These are phyloP conservation scores for Coracias cyanogaster DNA, from an alignment of 2,797 vertebrate genomes.

Conservation along the genomic window DNA sequence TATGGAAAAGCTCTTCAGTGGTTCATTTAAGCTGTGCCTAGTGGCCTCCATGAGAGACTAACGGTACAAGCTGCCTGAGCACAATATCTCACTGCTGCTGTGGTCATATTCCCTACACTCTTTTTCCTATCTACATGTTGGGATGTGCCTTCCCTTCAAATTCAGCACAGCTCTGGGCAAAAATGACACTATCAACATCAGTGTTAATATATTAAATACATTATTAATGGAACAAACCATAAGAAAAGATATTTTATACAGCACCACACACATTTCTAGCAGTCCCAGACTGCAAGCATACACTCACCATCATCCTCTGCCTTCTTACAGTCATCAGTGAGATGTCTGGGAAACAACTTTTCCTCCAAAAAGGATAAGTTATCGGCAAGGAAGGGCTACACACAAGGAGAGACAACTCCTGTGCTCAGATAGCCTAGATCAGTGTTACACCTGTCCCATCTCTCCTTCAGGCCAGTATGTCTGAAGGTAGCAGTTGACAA, in stretches of 20 bases:
- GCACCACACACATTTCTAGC: not conserved
- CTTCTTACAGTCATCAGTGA: not conserved
- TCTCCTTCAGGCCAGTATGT: not conserved
- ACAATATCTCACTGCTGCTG: not conserved
- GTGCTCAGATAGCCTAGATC: not conserved
- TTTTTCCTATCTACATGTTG: not conserved
- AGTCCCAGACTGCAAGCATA: not conserved
- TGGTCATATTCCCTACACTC: not conserved
- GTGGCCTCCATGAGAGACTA: not conserved
- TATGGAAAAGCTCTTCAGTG: conserved; percentile 38
- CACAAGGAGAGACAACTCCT: not conserved
- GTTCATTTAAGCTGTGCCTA: conserved; percentile 30
- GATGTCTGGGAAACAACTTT: not conserved
- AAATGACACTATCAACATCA: not conserved
- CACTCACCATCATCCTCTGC: not conserved
- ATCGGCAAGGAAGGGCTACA: not conserved
- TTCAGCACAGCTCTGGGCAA: not conserved
- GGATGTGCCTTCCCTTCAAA: not conserved
- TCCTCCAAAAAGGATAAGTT: not conserved
- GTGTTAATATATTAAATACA: not conserved
- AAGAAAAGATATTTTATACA: not conserved
- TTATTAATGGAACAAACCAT: not conserved
- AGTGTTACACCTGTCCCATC: not conserved
- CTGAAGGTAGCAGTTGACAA: not conserved
- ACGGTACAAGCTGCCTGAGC: not conserved